Base-by-base conservation (phyloP, 2,113 vertebrate genomes). In the Mustelus asterias region DNA sequence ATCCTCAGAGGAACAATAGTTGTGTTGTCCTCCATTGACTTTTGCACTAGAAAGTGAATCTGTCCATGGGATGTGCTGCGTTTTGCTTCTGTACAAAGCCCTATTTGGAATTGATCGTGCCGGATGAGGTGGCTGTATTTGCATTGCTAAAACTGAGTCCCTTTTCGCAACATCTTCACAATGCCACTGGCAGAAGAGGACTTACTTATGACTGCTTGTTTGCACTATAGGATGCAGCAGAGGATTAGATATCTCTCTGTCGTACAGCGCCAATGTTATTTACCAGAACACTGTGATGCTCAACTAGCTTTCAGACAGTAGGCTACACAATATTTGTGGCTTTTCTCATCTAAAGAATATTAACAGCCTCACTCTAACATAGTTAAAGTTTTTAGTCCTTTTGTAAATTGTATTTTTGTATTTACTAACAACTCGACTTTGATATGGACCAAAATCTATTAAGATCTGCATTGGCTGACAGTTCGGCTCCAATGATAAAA, bases 51-150 rank as follows among this genome's bases (percentile, higher is more conserved):
- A 29, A 65, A 93, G 20, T 3, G 33, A 65, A 33, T 37, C 6
- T 37, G 1, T 41, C 33, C 8, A 67, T 3, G 65, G 63, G 63
- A 60, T 93, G 33, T 65, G 7, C 60, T 65, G n/a, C 4, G 29
- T 63, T 90, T n/a, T 10, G 7, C 60, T 41, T 65, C n/a, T 37
- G 22, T 65, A 18, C n/a, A 93, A 93, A 37, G 16, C 89, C 89
- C 14, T 33, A 65, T 33, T n/a, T 2, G 60, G 58, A 18, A 93
- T 93, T 93, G 96, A 96, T 96, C 96, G 48, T 24, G 29, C 29
- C 54, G 54, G 11, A 54, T n/a, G 41, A 72, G 44, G 37, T 95
- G 76, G 33, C 41, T 16, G 2, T 72, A 48, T 83, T 41, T 83
- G 78, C 78, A 83, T 48, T 54, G 41, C 24, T 95, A 60, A 65